Conservation (phyloP, 2,797 vertebrate species). For the Luscinia megarhynchos region DNA sequence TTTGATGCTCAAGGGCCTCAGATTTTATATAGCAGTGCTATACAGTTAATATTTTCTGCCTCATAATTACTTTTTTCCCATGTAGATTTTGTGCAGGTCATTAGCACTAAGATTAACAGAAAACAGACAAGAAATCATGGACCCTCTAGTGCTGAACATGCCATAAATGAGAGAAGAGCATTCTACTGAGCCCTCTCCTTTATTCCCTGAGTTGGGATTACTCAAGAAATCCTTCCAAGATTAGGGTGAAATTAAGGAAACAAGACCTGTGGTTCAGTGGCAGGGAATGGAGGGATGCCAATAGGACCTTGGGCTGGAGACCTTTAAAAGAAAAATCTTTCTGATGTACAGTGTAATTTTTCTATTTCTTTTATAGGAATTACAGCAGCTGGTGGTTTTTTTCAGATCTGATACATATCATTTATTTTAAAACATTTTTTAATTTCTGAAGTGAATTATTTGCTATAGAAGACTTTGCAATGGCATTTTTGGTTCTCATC, state of each 20-base stretch:
- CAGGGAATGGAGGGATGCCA: not conserved
- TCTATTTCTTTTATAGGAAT: slow-evolving; percentile 12
- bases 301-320: not conserved
- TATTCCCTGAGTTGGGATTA: not conserved
- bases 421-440: slow-evolving; percentile 54
- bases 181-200: not conserved
- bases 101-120: not conserved
- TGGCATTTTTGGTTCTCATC: slow-evolving; percentile 18
- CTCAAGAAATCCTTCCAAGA: not conserved
- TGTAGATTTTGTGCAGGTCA: not conserved
- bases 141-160: not conserved
- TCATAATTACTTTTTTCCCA: not conserved
- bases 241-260: not conserved
- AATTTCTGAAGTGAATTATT: slow-evolving; percentile 59
- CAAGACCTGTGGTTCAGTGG: not conserved
- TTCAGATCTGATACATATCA: not conserved
- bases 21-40: not conserved
- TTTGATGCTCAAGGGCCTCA: not conserved
- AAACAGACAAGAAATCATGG: not conserved
- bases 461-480: slow-evolving; percentile 42
- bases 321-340: slow-evolving; percentile 10
- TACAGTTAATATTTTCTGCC: not conserved
- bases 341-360: not conserved
- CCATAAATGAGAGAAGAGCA: not conserved
- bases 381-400: slow-evolving; percentile 6